These are phyloP conservation scores for Bubo bubo DNA, from an alignment of 2,113 vertebrate genomes.

Conservation along the genomic window DNA sequence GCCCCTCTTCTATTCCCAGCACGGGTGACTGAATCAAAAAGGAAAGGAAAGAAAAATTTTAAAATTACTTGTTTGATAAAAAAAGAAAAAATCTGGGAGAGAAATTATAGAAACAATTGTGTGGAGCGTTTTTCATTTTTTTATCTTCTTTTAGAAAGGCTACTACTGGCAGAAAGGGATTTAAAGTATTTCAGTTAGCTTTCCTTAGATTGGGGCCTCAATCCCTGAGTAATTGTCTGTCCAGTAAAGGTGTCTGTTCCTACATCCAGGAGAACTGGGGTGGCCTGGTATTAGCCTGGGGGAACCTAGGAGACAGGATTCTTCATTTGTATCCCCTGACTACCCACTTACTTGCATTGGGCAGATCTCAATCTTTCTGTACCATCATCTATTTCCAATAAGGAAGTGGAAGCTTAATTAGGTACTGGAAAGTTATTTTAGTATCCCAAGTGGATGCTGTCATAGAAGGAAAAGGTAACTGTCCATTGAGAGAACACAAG, in stretches of 20 bases:
- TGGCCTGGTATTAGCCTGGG: background rate
- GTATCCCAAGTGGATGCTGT: slow-evolving; percentile 34
- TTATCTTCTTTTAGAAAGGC: too few species aligned
- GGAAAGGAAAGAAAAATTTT: background rate
- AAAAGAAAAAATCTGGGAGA: background rate
- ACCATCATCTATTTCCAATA: slow-evolving; percentile 35
- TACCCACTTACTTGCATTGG: background rate
- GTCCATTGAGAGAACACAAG: slow-evolving; percentile 16
- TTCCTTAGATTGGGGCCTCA: background rate
- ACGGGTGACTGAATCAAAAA: background rate
- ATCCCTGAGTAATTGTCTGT: background rate
- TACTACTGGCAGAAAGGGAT: background rate
- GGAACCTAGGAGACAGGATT: background rate
- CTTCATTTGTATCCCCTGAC: background rate
- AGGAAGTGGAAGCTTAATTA: slow-evolving; percentile 36
- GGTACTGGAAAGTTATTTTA: slow-evolving; percentile 59
- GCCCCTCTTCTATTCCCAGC: background rate
- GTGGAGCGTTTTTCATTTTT: too few species aligned
- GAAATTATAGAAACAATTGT: background rate
- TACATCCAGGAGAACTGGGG: background rate
- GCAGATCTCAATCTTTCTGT: background rate
- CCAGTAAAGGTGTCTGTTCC: background rate
- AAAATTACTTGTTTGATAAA: background rate
- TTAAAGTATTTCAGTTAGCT: background rate
- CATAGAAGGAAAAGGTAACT: slow-evolving; percentile 46